Base-by-base conservation (phyloP, 2,113 vertebrate species). In the Sinocyclocheilus anophthalmus region DNA sequence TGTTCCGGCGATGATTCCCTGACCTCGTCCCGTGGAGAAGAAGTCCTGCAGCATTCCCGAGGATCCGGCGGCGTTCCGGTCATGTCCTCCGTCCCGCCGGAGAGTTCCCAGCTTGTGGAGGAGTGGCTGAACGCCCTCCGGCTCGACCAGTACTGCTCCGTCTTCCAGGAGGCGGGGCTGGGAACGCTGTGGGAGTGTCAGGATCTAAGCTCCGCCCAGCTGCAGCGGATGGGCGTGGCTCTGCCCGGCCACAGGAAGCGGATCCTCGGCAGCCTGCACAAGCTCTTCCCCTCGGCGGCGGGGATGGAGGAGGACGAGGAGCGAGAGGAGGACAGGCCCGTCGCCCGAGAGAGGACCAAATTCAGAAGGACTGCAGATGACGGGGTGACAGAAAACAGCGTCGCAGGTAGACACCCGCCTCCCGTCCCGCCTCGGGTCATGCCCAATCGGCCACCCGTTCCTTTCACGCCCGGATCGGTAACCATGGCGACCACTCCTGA, bases 211-310 rank as follows among this genome's bases (percentile, higher is more conserved):
- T 89, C 94, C 0, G 91, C 94, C 26, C 91, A 85, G 3, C 92
- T 99, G 30, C 90, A 95, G 80, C 90, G 0, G 39, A 95, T 98
- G 30, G 97, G 97, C 0, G 91, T 99, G 84, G 77, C 89, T 0
- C 93, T 97, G 73, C 96, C 97, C 0, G 98, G 98, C 1, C 97
- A 99, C 86, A 96, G 94, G 84, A 96, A 95, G 76, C 97, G 98
- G 61, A 96, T 99, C 83, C 91, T 99, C 33, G 93, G 96, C 0
- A 97, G 96, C 2, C 86, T 99, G 45, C 94, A 90, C 24, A 97
- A 97, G 73, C 92, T 94, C 5, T 92, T 93, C 0, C 13, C 89
- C 5, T 83, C 30, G 0, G 78, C 45, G n/a, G 6, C 8, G 26
- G 73, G 8, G 24, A 70, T n/a, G 12, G 82, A 67, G 30, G 57